Base-by-base conservation (phyloP, 1,140 invertebrate species). In the Mesaphorura yosii region DNA sequence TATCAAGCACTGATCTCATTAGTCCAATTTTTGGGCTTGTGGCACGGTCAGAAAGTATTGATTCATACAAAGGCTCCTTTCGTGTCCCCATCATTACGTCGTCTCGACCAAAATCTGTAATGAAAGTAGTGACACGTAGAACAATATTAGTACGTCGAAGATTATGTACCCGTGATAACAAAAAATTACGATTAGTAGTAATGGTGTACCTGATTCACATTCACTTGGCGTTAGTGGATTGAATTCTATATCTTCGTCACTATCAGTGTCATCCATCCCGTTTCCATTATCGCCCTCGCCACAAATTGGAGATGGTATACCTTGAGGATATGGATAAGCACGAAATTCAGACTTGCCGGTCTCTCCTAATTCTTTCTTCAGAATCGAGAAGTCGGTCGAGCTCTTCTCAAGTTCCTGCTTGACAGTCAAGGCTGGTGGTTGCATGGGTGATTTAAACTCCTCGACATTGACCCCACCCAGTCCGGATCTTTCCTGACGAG, bases 141-240 rank as follows among this genome's bases (percentile, higher is more conserved):
- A n/a, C n/a, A n/a, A n/a, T n/a, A n/a, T n/a, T n/a, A n/a, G n/a
- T n/a, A n/a, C n/a, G n/a, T n/a, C n/a, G n/a, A n/a, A n/a, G n/a
- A n/a, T n/a, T n/a, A n/a, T n/a, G n/a, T n/a, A n/a, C n/a, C n/a
- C n/a, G n/a, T n/a, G n/a, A n/a, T 17, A 14, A 5, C 25, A 34
- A 4, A n/a, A 37, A 34, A 4, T 7, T 25, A 25, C 4, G 44
- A 12, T n/a, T 23, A 48, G 14, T 48, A 26, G 27, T 42, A 22
- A 26, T 17, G 29, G 2, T 20, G 39, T 29, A 51, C 48, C 48
- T 25, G 54, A 51, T 29, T 34, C 31, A n/a, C n/a, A 34, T 10
- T 56, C 54, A 39, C 48, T 51, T 0, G 54, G 54, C 19, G 54
- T 56, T n/a, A 56, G 27, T 19, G 54, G 54, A 31, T 56, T 56